Evolutionary conservation across 1,140 invertebrate genomes (phyloP), one percentile per base, ranked within the genome.

Genomic region (Plectrocnemia conspersa): DNA sequence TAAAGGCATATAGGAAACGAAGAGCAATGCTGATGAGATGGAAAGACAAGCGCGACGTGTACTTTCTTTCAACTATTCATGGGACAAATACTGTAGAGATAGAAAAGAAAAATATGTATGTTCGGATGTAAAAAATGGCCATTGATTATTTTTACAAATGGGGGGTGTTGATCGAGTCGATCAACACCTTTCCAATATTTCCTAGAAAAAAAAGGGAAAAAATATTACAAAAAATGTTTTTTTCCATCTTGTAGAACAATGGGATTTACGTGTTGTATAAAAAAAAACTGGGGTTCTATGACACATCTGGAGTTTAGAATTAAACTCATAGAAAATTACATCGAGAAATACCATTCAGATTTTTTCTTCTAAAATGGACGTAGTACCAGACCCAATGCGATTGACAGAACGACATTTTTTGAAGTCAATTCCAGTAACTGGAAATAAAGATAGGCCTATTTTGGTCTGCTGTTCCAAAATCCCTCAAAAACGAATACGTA

Each of bases 1-100:
- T 32, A 27, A 24, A 24, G 15, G 52, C 52, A 7, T 21, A 3
- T 32, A 27, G 19, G 16, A 41, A 44, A 15, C 40, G 41, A 54
- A 46, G 25, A 16, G 52, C 41, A 54, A 54, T 54, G 52, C 40
- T 54, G 41, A 46, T 46, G 52, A 46, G 27, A 23, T 46, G 40
- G 52, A 41, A 46, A 45, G 52, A 46, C 41, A 54, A 54, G 41
- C 41, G 15, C 22, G 40, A 54, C 22, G 25, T 54, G 25, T 45
- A 27, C 19, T 45, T 54, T 22, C 41, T 54, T 27, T 54, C 41
- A 45, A 54, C 52, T 45, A 35, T 54, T 13, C 41, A 54, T 46
- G 41, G 41, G 10, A 27, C 52, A 44, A 44, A 44, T 44, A 44
- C 40, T 18, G 40, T 21, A 18, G 40, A 44, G 5, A 21, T 44